These are phyloP conservation scores for Nyctibius bracteatus DNA, from an alignment of 2,113 vertebrate genomes.

Conservation along the genomic window DNA sequence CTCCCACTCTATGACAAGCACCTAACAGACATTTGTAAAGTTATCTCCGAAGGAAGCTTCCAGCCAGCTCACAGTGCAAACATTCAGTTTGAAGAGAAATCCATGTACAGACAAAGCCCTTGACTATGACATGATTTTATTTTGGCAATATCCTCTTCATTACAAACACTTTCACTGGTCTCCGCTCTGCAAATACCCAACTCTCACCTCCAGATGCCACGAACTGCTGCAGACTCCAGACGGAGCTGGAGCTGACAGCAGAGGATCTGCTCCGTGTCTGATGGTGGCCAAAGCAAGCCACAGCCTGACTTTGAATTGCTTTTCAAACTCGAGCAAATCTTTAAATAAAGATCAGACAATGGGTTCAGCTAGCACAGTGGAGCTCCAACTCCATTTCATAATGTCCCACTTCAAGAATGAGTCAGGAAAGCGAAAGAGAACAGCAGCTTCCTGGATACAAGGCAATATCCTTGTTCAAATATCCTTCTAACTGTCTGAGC, in stretches of 20 bases:
- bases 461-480: neutral
- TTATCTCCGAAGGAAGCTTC: neutral
- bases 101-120: neutral
- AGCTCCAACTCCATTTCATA: neutral
- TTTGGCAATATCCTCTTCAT: neutral
- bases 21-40: neutral
- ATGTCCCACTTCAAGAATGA: neutral
- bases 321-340: neutral
- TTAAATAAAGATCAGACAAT: neutral
- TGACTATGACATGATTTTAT: neutral
- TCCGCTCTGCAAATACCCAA: neutral
- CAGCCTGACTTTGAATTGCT: neutral
- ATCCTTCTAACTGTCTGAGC: neutral
- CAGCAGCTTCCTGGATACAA: neutral
- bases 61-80: neutral
- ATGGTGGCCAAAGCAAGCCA: neutral
- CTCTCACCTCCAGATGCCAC: neutral
- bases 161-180: neutral
- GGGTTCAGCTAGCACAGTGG: neutral
- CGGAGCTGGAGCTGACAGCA: neutral
- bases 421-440: neutral
- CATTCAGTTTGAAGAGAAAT: neutral
- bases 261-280: neutral
- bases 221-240: rapidly evolving
- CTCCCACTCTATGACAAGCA: neutral